A percentile compares a stretch with the other conserved stretches of the same genome.
Evolutionary conservation across 2,113 vertebrate species (phyloP).

Genomic region (Daphoenositta chrysoptera): DNA sequence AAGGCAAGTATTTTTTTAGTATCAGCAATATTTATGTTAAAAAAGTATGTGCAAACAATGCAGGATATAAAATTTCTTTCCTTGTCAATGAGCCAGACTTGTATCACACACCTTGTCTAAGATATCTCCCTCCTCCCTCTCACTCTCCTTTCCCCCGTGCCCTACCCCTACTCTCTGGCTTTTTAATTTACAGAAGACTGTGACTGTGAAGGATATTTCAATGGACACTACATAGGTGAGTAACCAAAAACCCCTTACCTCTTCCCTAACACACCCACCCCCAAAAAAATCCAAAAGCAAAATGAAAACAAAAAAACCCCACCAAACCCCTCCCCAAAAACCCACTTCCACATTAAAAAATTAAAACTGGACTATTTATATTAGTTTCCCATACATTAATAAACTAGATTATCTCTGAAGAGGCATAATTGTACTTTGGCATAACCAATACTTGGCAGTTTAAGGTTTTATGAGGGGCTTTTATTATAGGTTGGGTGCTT

Average conservation of each 20-base stretch:
- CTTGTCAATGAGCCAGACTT: neutral
- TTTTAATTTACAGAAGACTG: conserved; percentile 82
- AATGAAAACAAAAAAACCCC: neutral
- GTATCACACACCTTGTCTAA: neutral
- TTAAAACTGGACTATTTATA: neutral
- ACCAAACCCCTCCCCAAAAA: neutral
- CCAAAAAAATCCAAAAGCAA: neutral
- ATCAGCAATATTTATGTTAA: neutral
- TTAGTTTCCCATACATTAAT: neutral
- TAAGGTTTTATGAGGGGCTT: neutral
- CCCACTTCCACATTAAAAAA: neutral
- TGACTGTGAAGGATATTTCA: conserved; percentile 84
- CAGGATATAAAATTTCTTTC: neutral
- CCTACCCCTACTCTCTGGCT: neutral
- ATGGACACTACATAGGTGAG: conserved; percentile 90
- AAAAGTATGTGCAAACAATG: neutral
- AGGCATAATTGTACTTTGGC: neutral
- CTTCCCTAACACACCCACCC: neutral
- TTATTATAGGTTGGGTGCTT: neutral
- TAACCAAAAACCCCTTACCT: neutral
- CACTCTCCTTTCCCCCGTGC: neutral
- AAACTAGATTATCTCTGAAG: neutral
- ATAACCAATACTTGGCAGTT: neutral
- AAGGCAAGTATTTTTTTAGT: neutral
- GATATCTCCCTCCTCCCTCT: neutral